A percentile compares a stretch with the other conserved stretches of the same genome.
Conservation (phyloP, 2,113 vertebrate species). For the Mirza zaza region DNA sequence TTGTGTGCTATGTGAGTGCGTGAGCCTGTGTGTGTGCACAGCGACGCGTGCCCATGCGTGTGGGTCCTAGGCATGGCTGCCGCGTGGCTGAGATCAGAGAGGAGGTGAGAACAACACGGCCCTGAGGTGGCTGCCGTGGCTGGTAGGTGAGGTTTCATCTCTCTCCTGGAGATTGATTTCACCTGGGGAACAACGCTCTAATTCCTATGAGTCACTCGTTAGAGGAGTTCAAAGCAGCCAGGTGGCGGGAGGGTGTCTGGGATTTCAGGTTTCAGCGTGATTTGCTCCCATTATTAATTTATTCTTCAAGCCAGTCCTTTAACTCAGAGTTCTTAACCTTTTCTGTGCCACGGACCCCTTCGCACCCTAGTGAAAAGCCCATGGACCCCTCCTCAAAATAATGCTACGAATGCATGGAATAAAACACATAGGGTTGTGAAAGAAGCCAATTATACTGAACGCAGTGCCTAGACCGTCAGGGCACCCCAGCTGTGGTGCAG, state of each 20-base stretch:
- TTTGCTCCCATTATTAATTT: slow-evolving; percentile 48
- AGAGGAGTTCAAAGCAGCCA: slow-evolving; percentile 66
- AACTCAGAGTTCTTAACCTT: slow-evolving; percentile 27
- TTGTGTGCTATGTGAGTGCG: not conserved
- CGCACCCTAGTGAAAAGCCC: not conserved
- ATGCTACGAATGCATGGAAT: not conserved
- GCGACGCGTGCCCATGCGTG: rapidly evolving
- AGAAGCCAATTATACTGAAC: rapidly evolving
- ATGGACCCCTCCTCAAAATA: not conserved
- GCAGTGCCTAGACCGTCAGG: rapidly evolving
- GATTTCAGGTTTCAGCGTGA: slow-evolving; percentile 50
- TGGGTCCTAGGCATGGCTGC: not conserved
- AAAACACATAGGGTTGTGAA: rapidly evolving
- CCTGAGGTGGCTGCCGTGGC: not conserved
- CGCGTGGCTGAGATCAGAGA: not conserved
- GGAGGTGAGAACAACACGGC: not conserved
- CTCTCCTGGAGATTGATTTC: slow-evolving; percentile 9
- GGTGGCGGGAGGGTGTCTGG: slow-evolving; percentile 54
- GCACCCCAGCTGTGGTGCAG: rapidly evolving
- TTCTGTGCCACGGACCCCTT: not conserved
- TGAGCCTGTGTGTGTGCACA: not conserved
- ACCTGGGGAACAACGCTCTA: not conserved
- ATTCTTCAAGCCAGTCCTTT: slow-evolving; percentile 1
- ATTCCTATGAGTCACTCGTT: slow-evolving; percentile 53
- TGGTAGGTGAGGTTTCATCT: not conserved